Base-by-base conservation (phyloP, 1,140 invertebrate species). In the Cyphomyrmex costatus region DNA sequence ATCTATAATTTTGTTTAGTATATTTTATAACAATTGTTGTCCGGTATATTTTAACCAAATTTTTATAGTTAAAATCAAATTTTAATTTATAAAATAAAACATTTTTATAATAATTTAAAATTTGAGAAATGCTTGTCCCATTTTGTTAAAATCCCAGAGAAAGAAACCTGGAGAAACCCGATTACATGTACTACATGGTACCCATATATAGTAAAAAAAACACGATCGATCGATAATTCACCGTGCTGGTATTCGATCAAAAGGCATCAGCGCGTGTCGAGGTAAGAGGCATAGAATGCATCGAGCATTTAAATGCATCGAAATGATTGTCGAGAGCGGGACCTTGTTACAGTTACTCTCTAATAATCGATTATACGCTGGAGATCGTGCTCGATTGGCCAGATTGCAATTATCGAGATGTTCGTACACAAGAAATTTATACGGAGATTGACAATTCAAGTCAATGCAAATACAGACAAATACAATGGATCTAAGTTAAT, bases 271-370 rank as follows among this genome's bases (percentile, higher is more conserved):
- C 36, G 79, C 85, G 61, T 87, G 36, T 66, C 82, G 70, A 76
- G 19, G 86, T 77, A 84, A 85, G 70, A 85, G 80, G 53, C 24
- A 68, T 49, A 66, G 30, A 84, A 74, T 51, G 33, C 21, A 70
- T 12, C 3, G n/a, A 53, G 14, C 36, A 73, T 80, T 74, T 33
- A 5, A 88, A 83, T 58, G 70, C 36, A 19, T 42, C 30, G 10
- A 80, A 56, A 46, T 12, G 33, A 7, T 53, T 36, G 58, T 6
- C 12, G 24, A 65, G 51, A 76, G 63, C 56, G 58, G 65, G 86
- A 85, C 74, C 88, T 89, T 66, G 83, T 89, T 86, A 89, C 76
- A 89, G 70, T 82, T 89, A 80, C 53, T 61, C 21, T 85, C 68
- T 76, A 89, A 89, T 21, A 85, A 68, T 65, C 33, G 60, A 80